Evolutionary conservation across 2,888 invertebrate genomes (phyloP), one percentile per base, ranked within the genome.

Genomic region (Acanthococcus lagerstroemiae): DNA sequence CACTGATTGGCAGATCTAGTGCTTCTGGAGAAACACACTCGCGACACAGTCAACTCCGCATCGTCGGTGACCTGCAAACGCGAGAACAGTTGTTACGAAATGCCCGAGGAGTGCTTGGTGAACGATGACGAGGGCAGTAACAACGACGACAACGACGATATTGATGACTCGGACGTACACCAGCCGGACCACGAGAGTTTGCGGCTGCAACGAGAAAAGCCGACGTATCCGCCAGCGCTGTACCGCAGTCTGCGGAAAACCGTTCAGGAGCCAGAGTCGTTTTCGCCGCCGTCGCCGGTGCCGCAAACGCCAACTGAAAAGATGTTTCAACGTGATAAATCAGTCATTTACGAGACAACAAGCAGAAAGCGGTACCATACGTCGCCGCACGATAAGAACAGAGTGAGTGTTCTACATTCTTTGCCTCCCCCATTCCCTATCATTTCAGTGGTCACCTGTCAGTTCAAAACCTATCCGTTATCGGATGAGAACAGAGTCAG

Each of bases 351-450:
- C 9, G 71, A 71, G 19, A 65, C 70, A 21, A 69, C 70, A 1
- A 58, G 69, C 69, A 74, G 80, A 71, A 82, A 81, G 73, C 77
- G 81, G 60, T 82, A 80, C 75, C 81, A 82, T 71, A 82, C 82
- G 4, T 80, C 82, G 7, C 81, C 82, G 1, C 77, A 82, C 71
- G 82, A 82, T 71, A 82, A 82, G 72, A 80, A 81, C 73, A 78
- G 81, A 77, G 82, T 81, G 74, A 74, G 73, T 30, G n/a, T n/a
- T n/a, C n/a, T n/a, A n/a, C n/a, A n/a, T n/a, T n/a, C n/a, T n/a
- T n/a, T n/a, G n/a, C n/a, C n/a, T n/a, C n/a, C n/a, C n/a, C n/a
- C n/a, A n/a, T n/a, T n/a, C n/a, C n/a, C n/a, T n/a, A n/a, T n/a
- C n/a, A n/a, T n/a, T n/a, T n/a, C n/a, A n/a, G n/a, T n/a, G n/a